Conservation (phyloP, 2,113 vertebrate species). For the Todiramphus saurophagus region DNA sequence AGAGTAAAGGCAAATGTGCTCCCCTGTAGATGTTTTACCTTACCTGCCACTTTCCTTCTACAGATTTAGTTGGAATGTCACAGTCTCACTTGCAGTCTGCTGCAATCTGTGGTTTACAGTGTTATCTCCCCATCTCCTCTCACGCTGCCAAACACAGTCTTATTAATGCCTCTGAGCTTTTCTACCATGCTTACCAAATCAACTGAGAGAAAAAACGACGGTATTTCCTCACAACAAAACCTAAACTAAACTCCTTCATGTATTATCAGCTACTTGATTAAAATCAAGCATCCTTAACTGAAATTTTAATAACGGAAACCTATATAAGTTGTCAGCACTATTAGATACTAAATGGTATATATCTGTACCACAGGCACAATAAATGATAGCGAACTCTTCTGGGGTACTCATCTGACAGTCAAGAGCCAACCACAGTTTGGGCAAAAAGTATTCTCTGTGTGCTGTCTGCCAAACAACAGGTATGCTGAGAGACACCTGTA, state of each 20-base stretch:
- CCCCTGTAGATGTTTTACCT: neutral
- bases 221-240: neutral
- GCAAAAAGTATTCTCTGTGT: neutral
- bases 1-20: slow-evolving; percentile 3
- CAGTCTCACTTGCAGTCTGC: neutral
- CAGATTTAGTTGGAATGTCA: neutral
- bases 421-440: neutral
- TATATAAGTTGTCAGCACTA: neutral
- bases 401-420: neutral
- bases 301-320: neutral
- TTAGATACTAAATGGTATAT: neutral
- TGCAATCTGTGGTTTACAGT: neutral
- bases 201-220: neutral
- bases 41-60: neutral
- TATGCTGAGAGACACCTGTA: neutral
- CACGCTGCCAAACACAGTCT: neutral
- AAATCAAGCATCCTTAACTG: neutral
- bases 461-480: neutral
- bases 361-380: neutral
- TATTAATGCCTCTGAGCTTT: neutral
- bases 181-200: neutral
- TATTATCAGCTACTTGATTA: neutral
- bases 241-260: neutral
- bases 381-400: neutral
- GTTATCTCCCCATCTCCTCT: neutral